Percentiles rank a stretch among this genome's conserved stretches.
phyloP scores from a whole-genome alignment of 2,888 invertebrate species.

The Amphipoea oculea region DNA sequence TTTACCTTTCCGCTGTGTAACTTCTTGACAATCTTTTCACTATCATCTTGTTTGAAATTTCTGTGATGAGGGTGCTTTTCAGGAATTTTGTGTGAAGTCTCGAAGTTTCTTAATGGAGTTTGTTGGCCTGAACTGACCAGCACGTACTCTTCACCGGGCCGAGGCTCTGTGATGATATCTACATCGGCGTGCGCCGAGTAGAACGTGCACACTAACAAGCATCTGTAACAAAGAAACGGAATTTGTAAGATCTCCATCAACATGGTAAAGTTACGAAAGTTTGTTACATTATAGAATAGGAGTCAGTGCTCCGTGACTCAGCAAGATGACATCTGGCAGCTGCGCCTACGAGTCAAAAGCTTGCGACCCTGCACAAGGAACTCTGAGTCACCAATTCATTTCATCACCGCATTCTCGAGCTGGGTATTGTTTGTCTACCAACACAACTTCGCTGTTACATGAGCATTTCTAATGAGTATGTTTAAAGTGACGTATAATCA shows the following conservation, averaged over 20 bases:
- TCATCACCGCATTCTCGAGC: slow-evolving; percentile 79
- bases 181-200: slow-evolving; percentile 88
- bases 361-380: slow-evolving; percentile 74
- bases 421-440: slow-evolving; percentile 70
- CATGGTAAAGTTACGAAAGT: slow-evolving; percentile 76
- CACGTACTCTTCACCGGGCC: slow-evolving; percentile 92
- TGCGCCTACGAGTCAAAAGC: slow-evolving; percentile 77
- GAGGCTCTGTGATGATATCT: slow-evolving; percentile 91
- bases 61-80: slow-evolving; percentile 86
- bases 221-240: slow-evolving; percentile 86
- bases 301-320: slow-evolving; percentile 84
- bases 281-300: slow-evolving; percentile 71
- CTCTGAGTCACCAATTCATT: slow-evolving; percentile 83
- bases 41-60: slow-evolving; percentile 79
- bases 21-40: slow-evolving; percentile 86
- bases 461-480: slow-evolving; percentile 68
- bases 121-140: slow-evolving; percentile 90
- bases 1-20: slow-evolving; percentile 81
- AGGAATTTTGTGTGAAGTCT: slow-evolving; percentile 94
- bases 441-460: slow-evolving; percentile 64
- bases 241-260: slow-evolving; percentile 63
- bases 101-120: slow-evolving; percentile 90
- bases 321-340: slow-evolving; percentile 81
- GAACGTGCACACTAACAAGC: slow-evolving; percentile 86
- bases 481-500: slow-evolving; percentile 70